Evolutionary conservation across 2,797 vertebrate species (phyloP), one percentile per base, ranked within the genome.

Genomic region (Aulostomus chinensis): DNA sequence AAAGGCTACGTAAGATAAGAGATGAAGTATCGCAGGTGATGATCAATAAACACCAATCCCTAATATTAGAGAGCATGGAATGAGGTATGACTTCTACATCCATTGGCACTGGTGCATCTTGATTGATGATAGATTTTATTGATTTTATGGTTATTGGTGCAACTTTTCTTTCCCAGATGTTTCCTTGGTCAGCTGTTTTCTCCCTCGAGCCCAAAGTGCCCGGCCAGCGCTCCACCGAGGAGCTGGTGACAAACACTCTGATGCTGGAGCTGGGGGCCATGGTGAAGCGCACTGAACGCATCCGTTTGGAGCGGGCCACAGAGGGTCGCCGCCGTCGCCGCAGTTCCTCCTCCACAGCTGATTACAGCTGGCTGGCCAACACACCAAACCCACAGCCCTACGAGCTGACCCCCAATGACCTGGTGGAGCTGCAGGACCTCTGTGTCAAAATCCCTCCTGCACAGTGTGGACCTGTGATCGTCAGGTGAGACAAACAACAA

Each of bases 211-310:
- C 91, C 9, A 91, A 91, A 78, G 88, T 91, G 28, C 86, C 91
- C 0, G 90, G 91, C 8, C 91, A 91, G 28, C 89, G 88, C 41
- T 79, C 66, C 26, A 43, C 84, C 0, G 84, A 88, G 54, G 92
- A 94, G 58, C 50, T 93, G 49, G 93, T 93, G 0, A 91, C 88
- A 72, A 91, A 93, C 37, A 93, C 91, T 1, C 78, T 94, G 46
- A 94, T 93, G 91, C 52, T 93, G 54, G 93, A 94, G 78, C 73
- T 94, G 54, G 89, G 88, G 18, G 87, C 91, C 43, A 90, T 90
- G 81, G 86, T 93, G 29, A 93, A 93, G 59, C 87, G 90, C 4
- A 90, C 88, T 0, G 90, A 93, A 34, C 90, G 90, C 4, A 87
- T 93, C 15, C 86, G 71, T 35, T 63, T 91, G 37, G 91, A 93